These are phyloP conservation scores for Neoseiulus cucumeris DNA, from an alignment of 1,140 invertebrate genomes.

Conservation along the genomic window DNA sequence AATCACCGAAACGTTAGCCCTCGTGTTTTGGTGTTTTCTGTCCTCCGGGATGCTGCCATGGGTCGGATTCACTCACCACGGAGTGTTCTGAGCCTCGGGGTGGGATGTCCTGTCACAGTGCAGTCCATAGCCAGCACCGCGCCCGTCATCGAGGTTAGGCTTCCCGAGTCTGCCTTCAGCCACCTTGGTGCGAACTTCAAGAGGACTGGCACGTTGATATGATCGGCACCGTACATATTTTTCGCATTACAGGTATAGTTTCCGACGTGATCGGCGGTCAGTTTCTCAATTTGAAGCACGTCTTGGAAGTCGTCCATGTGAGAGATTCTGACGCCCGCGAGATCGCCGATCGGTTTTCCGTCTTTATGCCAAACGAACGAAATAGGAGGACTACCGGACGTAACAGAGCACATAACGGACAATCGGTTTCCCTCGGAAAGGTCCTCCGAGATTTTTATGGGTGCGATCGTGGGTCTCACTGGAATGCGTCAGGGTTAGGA, in stretches of 20 bases:
- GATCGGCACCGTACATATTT: slow-evolving; percentile 32
- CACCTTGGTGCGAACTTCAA: neutral
- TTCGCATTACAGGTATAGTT: slow-evolving; percentile 19
- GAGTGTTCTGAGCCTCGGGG: neutral
- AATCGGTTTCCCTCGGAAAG: slow-evolving; percentile 20
- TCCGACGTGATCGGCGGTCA: neutral
- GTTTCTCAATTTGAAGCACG: slow-evolving; percentile 1
- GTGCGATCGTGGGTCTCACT: neutral
- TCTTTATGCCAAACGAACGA: slow-evolving; percentile 39
- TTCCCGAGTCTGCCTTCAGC: neutral
- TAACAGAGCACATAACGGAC: slow-evolving; percentile 27
- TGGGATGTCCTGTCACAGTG: neutral
- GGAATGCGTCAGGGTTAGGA: neutral
- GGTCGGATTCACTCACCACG: neutral
- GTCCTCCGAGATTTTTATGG: neutral
- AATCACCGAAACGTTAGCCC: too few relatives aligned
- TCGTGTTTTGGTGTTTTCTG: too few relatives aligned
- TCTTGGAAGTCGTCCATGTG: slow-evolving; percentile 7
- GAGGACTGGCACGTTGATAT: slow-evolving; percentile 17
- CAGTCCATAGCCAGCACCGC: neutral
- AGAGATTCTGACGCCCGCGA: neutral
- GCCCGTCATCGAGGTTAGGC: neutral
- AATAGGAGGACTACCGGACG: slow-evolving; percentile 27
- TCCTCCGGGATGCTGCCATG: neutral
- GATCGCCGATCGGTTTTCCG: slow-evolving; percentile 26